These are phyloP conservation scores for Troilus luridus DNA, from an alignment of 2,888 invertebrate species.

Conservation along the genomic window DNA sequence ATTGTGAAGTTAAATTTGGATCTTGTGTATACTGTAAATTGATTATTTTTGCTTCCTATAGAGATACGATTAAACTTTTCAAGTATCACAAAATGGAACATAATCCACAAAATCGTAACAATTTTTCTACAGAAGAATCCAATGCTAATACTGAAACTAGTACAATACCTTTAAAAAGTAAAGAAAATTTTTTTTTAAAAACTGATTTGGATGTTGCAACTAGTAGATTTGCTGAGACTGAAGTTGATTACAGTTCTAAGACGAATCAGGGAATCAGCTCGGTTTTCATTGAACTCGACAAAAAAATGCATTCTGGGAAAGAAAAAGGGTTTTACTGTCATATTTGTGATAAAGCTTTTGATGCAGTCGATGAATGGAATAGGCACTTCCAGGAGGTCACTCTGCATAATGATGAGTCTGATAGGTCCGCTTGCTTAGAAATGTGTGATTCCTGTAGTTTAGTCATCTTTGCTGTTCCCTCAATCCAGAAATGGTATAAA, in stretches of 20 bases:
- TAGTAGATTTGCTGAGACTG: neutral
- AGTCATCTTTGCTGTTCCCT: neutral
- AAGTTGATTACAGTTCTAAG: neutral
- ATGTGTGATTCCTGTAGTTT: slow-evolving; percentile 8
- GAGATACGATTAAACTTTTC: neutral
- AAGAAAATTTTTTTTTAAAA: neutral
- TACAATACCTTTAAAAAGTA: neutral
- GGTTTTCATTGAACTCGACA: slow-evolving; percentile 17
- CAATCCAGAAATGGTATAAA: neutral
- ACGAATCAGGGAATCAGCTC: neutral
- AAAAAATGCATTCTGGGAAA: slow-evolving; percentile 22
- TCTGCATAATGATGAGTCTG: neutral
- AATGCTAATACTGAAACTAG: neutral
- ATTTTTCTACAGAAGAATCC: neutral
- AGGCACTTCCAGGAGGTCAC: neutral
- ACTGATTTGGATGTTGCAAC: neutral
- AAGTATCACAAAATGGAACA: neutral
- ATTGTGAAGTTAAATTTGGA: neutral
- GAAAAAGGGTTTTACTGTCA: slow-evolving; percentile 8
- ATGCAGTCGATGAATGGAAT: neutral
- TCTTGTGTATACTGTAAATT: neutral
- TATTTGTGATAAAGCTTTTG: slow-evolving; percentile 16
- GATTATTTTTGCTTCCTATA: neutral
- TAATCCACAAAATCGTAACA: neutral
- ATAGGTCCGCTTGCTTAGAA: neutral